These are phyloP conservation scores for Ruditapes philippinarum DNA, from an alignment of 1,140 invertebrate species.

Conservation along the genomic window DNA sequence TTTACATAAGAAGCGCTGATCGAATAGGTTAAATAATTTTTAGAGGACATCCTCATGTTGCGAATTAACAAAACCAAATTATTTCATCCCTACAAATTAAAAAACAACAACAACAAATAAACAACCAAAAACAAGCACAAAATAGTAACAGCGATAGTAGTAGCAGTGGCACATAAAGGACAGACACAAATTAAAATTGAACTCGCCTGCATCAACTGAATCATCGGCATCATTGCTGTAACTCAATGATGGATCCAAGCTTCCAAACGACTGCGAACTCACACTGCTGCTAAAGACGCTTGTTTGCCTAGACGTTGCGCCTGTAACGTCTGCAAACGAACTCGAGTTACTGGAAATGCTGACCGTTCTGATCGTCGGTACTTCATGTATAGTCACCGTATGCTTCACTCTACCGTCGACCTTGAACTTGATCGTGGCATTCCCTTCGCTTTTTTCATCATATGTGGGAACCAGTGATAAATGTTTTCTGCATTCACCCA, in stretches of 20 bases:
- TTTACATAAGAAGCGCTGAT: too few species aligned
- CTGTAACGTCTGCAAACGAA: not conserved
- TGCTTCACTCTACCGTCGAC: not conserved
- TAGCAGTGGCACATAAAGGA: too few species aligned
- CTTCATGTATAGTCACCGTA: conserved; percentile 3
- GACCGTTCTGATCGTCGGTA: not conserved
- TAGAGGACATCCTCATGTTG: too few species aligned
- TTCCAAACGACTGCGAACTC: not conserved
- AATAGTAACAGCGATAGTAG: too few species aligned
- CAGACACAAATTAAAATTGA: too few species aligned
- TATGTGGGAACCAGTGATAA: not conserved
- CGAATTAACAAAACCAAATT: too few species aligned
- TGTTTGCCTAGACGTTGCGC: not conserved
- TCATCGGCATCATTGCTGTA: not conserved
- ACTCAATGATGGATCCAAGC: not conserved
- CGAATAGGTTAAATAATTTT: too few species aligned
- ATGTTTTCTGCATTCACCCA: conserved; percentile 1
- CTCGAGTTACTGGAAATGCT: not conserved
- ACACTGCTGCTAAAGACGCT: not conserved
- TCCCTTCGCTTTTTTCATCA: not conserved
- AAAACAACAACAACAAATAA: too few species aligned
- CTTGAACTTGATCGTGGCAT: conserved; percentile 8
- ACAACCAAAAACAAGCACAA: too few species aligned
- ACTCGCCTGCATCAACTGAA: too few species aligned
- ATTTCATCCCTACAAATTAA: too few species aligned